Evolutionary conservation across 2,113 vertebrate genomes (phyloP), one percentile per base, ranked within the genome.

Genomic region (Lepus americanus): DNA sequence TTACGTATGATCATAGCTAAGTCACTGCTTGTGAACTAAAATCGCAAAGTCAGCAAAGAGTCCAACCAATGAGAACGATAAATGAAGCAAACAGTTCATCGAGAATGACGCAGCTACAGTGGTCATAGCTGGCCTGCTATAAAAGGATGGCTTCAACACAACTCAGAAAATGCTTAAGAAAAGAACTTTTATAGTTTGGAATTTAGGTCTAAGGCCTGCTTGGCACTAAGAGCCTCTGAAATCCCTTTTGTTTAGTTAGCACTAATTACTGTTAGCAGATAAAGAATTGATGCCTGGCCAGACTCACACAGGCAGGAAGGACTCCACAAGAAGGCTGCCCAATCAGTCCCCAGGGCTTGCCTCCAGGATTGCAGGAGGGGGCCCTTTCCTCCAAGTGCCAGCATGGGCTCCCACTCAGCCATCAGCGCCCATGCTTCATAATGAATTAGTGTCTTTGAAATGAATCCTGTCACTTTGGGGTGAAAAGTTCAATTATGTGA

Each of bases 201-300:
- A 74, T 64, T 84, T 33, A 53, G 51, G 22, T 51, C 20, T 66
- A 49, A 69, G 31, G 9, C 53, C 11, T 73, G 20, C 9, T 93
- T 66, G 91, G 27, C 14, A 27, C 51, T 74, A 14, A 84, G 17
- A 91, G 2, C 5, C 33, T 78, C 66, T 79, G 29, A 33, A 79
- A 69, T 63, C 10, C 14, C 59, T 95, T 89, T n/a, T 63, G 74
- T 86, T 95, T 83, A 79, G 88, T 90, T 90, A 88, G 31, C 87
- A 76, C 79, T 44, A 92, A 53, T 90, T 87, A 79, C 19, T 72
- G 36, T 92, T 33, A 88, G 12, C 44, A 80, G 49, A 66, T 72
- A 70, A 74, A 31, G n/a, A 87, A 70, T 59, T 79, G 53, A 23
- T 61, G 25, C 53, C 7, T 36, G 6, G 5, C 27, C 25, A 44